These are phyloP conservation scores for Oryzias celebensis DNA, from an alignment of 2,113 vertebrate genomes.

Conservation along the genomic window DNA sequence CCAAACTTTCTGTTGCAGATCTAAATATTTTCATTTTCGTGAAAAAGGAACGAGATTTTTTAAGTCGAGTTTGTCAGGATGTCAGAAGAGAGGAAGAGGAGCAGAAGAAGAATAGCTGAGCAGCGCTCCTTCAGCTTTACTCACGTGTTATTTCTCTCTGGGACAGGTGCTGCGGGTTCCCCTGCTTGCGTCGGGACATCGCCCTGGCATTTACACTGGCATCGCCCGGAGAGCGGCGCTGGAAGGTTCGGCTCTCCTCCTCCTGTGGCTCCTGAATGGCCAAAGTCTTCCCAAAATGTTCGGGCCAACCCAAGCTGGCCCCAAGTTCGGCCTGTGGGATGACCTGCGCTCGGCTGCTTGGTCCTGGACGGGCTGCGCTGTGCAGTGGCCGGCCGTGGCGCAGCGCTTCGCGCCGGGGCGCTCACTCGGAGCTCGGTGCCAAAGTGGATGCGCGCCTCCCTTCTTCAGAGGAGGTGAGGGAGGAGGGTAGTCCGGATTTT, in stretches of 20 bases:
- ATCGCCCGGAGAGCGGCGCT: slow-evolving; percentile 94
- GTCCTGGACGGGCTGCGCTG: slow-evolving; percentile 73
- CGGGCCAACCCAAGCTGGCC: slow-evolving; percentile 38
- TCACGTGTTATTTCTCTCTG: slow-evolving; percentile 95
- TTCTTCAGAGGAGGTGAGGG: slow-evolving; percentile 17
- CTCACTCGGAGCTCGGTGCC: slow-evolving; percentile 42
- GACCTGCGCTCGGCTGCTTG: slow-evolving; percentile 50
- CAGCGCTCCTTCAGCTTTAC: slow-evolving; percentile 50
- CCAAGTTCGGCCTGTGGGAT: slow-evolving; percentile 38
- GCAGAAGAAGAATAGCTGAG: not conserved
- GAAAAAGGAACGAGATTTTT: not conserved
- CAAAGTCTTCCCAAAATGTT: slow-evolving; percentile 33
- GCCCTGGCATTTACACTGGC: slow-evolving; percentile 98
- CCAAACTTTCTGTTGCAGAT: slow-evolving; percentile 32
- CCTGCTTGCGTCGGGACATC: slow-evolving; percentile 99
- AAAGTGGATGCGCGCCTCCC: slow-evolving; percentile 45
- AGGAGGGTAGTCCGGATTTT: slow-evolving; percentile 36
- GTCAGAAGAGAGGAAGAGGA: not conserved
- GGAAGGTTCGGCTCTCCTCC: slow-evolving; percentile 78
- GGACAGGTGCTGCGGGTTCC: slow-evolving; percentile 99
- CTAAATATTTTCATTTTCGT: slow-evolving; percentile 20
- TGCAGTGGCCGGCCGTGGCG: slow-evolving; percentile 43
- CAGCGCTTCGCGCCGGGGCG: slow-evolving; percentile 43
- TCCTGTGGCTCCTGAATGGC: slow-evolving; percentile 39
- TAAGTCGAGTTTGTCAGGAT: not conserved